A percentile compares a stretch with the other conserved stretches of the same genome.
Conservation (phyloP, 2,113 vertebrate species). For the Stegastes partitus region DNA sequence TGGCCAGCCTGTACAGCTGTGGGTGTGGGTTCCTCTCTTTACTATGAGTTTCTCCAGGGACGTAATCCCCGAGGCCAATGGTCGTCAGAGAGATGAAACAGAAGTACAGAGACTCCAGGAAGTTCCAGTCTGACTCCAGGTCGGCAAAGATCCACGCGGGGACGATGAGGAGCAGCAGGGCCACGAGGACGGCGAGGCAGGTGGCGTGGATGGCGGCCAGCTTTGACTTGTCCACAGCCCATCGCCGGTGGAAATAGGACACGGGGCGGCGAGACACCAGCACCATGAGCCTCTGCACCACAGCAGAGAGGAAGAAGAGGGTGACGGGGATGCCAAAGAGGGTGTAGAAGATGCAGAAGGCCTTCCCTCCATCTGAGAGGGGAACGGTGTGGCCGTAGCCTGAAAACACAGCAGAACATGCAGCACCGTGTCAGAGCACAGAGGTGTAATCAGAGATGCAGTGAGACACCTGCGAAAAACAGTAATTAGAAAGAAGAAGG, state of each 20-base stretch:
- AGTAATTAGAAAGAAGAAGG: constrained; percentile 1
- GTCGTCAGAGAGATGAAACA: constrained; percentile 98
- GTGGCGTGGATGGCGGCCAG: constrained; percentile 88
- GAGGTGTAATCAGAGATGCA: constrained; percentile 17
- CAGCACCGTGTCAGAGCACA: constrained; percentile 26
- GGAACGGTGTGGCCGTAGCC: constrained; percentile 97
- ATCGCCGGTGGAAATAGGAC: constrained; percentile 89
- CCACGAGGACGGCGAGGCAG: constrained; percentile 81
- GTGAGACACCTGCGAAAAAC: constrained; percentile 11
- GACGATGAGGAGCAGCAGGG: constrained; percentile 90
- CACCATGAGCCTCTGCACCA: constrained; percentile 91
- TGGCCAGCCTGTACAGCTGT: constrained; percentile 92
- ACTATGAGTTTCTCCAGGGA: constrained; percentile 94
- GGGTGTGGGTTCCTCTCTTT: constrained; percentile 83
- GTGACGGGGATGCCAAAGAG: constrained; percentile 95
- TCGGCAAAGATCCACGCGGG: constrained; percentile 90
- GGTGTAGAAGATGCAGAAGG: constrained; percentile 95
- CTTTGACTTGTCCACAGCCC: constrained; percentile 89
- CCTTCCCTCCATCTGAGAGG: constrained; percentile 94
- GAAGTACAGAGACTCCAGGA: constrained; percentile 96
- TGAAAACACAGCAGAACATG: constrained; percentile 69
- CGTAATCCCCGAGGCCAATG: constrained; percentile 97
- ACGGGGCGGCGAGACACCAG: constrained; percentile 88
- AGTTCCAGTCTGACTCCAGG: constrained; percentile 95
- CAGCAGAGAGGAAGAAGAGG: constrained; percentile 92